Evolutionary conservation across 2,113 vertebrate genomes (phyloP).

Genomic region (Uropsilus gracilis): DNA sequence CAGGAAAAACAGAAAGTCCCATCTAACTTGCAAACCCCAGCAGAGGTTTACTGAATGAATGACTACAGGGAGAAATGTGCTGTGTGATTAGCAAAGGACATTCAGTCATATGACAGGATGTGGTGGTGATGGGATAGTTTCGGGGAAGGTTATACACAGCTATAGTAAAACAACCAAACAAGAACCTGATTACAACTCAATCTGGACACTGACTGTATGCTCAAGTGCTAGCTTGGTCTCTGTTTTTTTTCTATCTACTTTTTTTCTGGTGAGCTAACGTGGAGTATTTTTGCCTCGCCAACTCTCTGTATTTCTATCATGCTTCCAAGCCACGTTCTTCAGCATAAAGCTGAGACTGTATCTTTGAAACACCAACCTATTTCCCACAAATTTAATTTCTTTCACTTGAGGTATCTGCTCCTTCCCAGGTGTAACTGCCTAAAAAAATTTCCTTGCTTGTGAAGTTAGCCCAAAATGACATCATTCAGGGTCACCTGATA

Average conservation of each 20-base stretch:
- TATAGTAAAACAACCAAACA: neutral
- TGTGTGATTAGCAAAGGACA: neutral
- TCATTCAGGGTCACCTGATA: neutral
- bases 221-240: neutral
- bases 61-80: neutral
- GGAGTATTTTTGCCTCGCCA: neutral
- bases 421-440: neutral
- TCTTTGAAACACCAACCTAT: neutral
- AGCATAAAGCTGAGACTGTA: neutral
- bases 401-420: neutral
- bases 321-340: neutral
- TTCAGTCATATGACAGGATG: neutral
- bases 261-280: neutral
- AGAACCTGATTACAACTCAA: neutral
- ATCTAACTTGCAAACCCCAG: constrained; percentile 1
- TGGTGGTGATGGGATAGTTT: too few species aligned
- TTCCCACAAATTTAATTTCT: neutral
- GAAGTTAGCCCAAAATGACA: neutral
- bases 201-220: neutral
- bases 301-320: neutral
- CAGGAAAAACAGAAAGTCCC: neutral
- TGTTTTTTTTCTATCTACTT: neutral
- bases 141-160: too few species aligned
- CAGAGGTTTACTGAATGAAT: neutral
- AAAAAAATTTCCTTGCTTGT: neutral